Conservation (phyloP, 2,888 invertebrate genomes). For the Ichneumoninae sp. region DNA sequence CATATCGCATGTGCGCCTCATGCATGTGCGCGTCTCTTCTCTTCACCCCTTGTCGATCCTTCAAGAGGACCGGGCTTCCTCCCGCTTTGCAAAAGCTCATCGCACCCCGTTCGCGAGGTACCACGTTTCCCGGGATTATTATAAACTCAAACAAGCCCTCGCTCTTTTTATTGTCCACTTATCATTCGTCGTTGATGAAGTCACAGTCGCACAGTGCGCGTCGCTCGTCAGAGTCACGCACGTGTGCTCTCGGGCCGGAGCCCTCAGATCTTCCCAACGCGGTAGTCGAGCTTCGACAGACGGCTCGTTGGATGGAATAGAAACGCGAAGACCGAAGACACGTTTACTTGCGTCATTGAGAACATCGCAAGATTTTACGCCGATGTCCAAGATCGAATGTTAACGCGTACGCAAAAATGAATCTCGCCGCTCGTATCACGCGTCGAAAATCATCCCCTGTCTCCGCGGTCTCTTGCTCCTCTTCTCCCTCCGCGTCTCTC, state of each 20-base stretch:
- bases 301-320: neutral
- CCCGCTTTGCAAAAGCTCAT: conserved; percentile 34
- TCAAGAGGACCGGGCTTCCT: conserved; percentile 47
- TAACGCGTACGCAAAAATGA: conserved; percentile 19
- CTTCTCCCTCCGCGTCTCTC: neutral
- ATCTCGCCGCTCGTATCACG: conserved; percentile 28
- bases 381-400: neutral
- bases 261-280: neutral
- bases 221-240: conserved; percentile 55
- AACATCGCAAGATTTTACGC: neutral
- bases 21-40: conserved; percentile 59
- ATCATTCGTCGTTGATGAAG: conserved; percentile 63
- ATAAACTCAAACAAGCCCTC: conserved; percentile 35
- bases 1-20: conserved; percentile 56
- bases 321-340: neutral
- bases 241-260: conserved; percentile 42
- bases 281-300: neutral
- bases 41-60: conserved; percentile 59
- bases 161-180: conserved; percentile 55
- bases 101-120: conserved; percentile 50
- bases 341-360: neutral
- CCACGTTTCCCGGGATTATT: conserved; percentile 44
- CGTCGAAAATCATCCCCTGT: conserved; percentile 31
- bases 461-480: conserved; percentile 16
- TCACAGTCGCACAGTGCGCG: conserved; percentile 48